Percentiles rank a stretch among this genome's conserved stretches.
Evolutionary conservation across 1,140 invertebrate genomes (phyloP).

Genomic region (Anthonomus grandis): DNA sequence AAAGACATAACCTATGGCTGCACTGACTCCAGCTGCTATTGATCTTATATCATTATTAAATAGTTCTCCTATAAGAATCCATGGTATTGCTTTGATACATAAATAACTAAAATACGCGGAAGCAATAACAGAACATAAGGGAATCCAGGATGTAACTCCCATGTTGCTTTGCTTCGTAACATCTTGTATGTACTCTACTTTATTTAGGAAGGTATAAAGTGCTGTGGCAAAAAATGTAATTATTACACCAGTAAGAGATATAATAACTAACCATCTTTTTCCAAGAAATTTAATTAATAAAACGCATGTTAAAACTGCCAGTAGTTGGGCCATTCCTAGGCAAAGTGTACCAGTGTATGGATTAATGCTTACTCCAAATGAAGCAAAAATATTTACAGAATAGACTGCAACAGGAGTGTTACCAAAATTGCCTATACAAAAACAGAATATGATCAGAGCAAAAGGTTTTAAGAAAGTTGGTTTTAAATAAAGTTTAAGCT

Average conservation of each 20-base stretch:
- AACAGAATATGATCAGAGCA: slow-evolving; percentile 58
- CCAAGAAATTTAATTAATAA: slow-evolving; percentile 65
- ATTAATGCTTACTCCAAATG: slow-evolving; percentile 65
- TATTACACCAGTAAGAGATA: slow-evolving; percentile 61
- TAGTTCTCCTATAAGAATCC: slow-evolving; percentile 72
- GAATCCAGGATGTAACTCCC: slow-evolving; percentile 61
- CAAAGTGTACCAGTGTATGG: slow-evolving; percentile 69
- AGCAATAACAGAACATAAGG: slow-evolving; percentile 60
- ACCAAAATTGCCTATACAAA: slow-evolving; percentile 67
- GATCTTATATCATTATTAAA: slow-evolving; percentile 62
- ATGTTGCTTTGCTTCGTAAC: too few species aligned
- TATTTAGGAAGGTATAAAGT: slow-evolving; percentile 49
- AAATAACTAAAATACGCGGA: slow-evolving; percentile 65
- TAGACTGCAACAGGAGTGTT: slow-evolving; percentile 66
- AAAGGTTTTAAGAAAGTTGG: slow-evolving; percentile 62
- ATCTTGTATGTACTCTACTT: not conserved
- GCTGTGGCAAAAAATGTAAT: slow-evolving; percentile 60
- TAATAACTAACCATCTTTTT: slow-evolving; percentile 63
- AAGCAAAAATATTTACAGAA: slow-evolving; percentile 67
- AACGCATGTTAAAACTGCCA: slow-evolving; percentile 62
- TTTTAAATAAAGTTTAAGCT: slow-evolving; percentile 51
- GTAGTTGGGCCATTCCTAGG: slow-evolving; percentile 63
- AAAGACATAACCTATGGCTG: slow-evolving; percentile 68
- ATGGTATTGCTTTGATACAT: slow-evolving; percentile 67
- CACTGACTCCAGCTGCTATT: slow-evolving; percentile 62